Evolutionary conservation across 2,113 vertebrate species (phyloP), one percentile per base, ranked within the genome.

Genomic region (Nanorana parkeri): DNA sequence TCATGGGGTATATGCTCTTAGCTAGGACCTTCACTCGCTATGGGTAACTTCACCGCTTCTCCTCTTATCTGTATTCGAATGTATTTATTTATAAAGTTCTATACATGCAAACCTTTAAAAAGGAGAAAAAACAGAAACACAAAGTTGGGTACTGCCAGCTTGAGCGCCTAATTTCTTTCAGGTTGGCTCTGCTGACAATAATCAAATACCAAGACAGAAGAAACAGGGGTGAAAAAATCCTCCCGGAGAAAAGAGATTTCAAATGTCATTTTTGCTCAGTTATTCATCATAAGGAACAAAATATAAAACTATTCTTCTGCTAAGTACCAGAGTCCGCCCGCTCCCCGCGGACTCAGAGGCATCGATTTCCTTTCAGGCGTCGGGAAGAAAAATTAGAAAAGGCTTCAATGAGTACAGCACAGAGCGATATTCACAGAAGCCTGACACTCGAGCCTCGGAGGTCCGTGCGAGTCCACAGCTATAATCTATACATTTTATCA

Each of bases 291-390:
- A 24, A 8, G 11, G 29, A 7, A 29, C 6, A 56, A 73, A 65
- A 21, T 21, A 55, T 20, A 74, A 63, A 63, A 61, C 79, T 55
- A 28, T 15, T 65, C 24, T 20, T 26, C 41, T 67, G 80, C 64
- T 67, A 67, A 81, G 72, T 67, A 81, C 61, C 61, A 24, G 41
- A 21, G 47, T 61, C 68, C 21, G 26, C 55, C 80, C 51, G 17
- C 28, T 56, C 69, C 51, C 51, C 20, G 11, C 21, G 36, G 51
- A 8, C 56, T 66, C 24, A 47, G 10, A 81, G 60, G 15, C 69
- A 81, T 81, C 54, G 80, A 81, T 81, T 81, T 81, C 11, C 80
- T 71, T 67, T 74, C 71, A 64, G 55, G 17, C 7, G 61, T 47
- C 36, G 28, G 63, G 24, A 81, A 66, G 80, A 81, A 74, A 74